phyloP scores from a whole-genome alignment of 1,140 invertebrate species.

The Drosophila athabasca region DNA sequence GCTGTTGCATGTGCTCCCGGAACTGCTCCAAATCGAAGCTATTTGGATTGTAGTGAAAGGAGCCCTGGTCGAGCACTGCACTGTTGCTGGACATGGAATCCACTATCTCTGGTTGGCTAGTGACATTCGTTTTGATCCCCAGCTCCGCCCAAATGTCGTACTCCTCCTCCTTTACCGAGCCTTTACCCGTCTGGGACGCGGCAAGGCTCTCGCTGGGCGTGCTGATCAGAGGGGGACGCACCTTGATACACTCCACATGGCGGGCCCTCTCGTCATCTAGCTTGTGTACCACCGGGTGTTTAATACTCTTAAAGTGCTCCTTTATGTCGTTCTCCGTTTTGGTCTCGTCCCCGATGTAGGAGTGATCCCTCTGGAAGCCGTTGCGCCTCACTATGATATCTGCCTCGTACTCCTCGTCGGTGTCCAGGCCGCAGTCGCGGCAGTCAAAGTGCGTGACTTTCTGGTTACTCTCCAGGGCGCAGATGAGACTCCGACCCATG shows the following conservation, averaged over 20 bases:
- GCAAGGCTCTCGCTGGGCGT: neutral
- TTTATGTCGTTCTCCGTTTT: constrained; percentile 22
- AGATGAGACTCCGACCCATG: constrained; percentile 19
- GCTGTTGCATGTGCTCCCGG: constrained; percentile 28
- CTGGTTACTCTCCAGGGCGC: constrained; percentile 20
- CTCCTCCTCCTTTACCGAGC: constrained; percentile 6
- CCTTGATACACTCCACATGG: constrained; percentile 15
- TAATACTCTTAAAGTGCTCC: constrained; percentile 2
- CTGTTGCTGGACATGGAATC: neutral
- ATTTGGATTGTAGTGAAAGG: constrained; percentile 46
- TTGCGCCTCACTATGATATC: constrained; percentile 51
- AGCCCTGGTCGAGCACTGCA: neutral
- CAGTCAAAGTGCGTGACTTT: constrained; percentile 40
- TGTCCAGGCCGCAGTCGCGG: constrained; percentile 44
- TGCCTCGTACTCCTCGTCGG: constrained; percentile 43
- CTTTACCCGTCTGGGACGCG: too few species aligned
- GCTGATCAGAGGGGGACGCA: neutral
- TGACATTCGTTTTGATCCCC: neutral
- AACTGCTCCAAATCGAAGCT: constrained; percentile 46
- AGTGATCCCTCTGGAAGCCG: constrained; percentile 11
- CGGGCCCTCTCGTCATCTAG: neutral
- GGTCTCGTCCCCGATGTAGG: constrained; percentile 27
- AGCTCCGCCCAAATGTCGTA: constrained; percentile 35
- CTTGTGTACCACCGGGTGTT: constrained; percentile 27
- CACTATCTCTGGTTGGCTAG: too few species aligned